Evolutionary conservation across 2,113 vertebrate species (phyloP).

Genomic region (Rhizomys pruinosus): DNA sequence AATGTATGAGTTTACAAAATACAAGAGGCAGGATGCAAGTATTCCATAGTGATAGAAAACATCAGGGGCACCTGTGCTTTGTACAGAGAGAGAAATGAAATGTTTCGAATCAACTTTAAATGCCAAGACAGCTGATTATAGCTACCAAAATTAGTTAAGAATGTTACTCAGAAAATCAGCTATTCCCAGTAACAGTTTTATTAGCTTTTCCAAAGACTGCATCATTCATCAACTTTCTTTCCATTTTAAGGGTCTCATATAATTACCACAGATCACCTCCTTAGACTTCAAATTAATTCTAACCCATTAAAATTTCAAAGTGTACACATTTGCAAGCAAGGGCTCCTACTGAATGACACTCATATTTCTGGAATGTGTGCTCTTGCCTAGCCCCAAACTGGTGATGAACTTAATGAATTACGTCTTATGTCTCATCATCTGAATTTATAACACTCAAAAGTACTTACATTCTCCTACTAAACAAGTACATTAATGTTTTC

Average conservation of each 20-base stretch:
- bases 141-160: slow-evolving; percentile 62
- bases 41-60: no score
- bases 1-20: slow-evolving; percentile 30
- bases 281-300: slow-evolving; percentile 60
- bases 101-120: slow-evolving; percentile 44
- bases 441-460: slow-evolving; percentile 68
- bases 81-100: slow-evolving; percentile 57
- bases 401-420: slow-evolving; percentile 50
- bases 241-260: slow-evolving; percentile 63
- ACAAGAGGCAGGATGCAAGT: slow-evolving; percentile 20
- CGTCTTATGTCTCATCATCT: slow-evolving; percentile 65
- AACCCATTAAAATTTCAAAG: slow-evolving; percentile 56
- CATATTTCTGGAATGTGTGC: slow-evolving; percentile 72
- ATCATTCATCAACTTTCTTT: not conserved
- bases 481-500: slow-evolving; percentile 71
- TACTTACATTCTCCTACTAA: slow-evolving; percentile 66
- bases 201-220: slow-evolving; percentile 48
- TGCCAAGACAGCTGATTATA: slow-evolving; percentile 36
- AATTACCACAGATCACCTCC: slow-evolving; percentile 50
- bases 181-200: slow-evolving; percentile 51
- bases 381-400: slow-evolving; percentile 63
- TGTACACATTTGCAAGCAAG: slow-evolving; percentile 62
- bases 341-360: slow-evolving; percentile 59
- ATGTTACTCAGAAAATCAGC: slow-evolving; percentile 54
- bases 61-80: slow-evolving; percentile 39